Evolutionary conservation across 2,888 invertebrate species (phyloP), one percentile per base, ranked within the genome.

Genomic region (Ophonus ardosiacus): DNA sequence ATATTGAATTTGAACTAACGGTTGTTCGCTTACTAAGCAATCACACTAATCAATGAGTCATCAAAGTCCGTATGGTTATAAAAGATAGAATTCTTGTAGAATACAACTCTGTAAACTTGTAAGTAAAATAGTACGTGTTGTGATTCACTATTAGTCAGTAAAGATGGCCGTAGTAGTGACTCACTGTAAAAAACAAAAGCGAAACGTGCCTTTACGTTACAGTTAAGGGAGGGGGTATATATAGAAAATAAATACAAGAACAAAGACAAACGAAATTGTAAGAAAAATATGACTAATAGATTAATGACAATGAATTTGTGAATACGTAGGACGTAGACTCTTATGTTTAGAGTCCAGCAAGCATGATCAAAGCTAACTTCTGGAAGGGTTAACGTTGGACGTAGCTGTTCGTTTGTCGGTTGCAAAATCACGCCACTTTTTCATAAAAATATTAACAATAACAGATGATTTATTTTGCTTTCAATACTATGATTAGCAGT

Each of bases 141-240:
- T 74, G 71, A 74, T 74, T 74, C 71, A 74, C 17, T 74, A 74
- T 74, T 74, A 74, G 43, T 74, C 71, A 74, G 71, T 74, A 74
- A 74, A 74, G 71, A 74, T 74, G 71, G 71, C 71, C 40, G 71
- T 74, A 74, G 71, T 74, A 74, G 71, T 74, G 71, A 74, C 17
- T 74, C 71, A 74, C 71, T 68, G 40, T 74, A 74, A 74, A 74
- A 74, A 74, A 74, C 43, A 74, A 74, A 74, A 43, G 43, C 71
- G 40, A 40, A 10, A 74, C 71, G 18, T 51, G 43, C 43, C 43
- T 51, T 10, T 51, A 51, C 43, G 13, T 51, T 51, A 31, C 31
- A 31, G 31, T 31, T 51, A 51, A 51, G 43, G 43, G 43, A 51
- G 43, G 43, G 43, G 43, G 43, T 51, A 51, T 51, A 13, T 51